Conservation (phyloP, 1,140 invertebrate species). For the Drosophila murphyi region DNA sequence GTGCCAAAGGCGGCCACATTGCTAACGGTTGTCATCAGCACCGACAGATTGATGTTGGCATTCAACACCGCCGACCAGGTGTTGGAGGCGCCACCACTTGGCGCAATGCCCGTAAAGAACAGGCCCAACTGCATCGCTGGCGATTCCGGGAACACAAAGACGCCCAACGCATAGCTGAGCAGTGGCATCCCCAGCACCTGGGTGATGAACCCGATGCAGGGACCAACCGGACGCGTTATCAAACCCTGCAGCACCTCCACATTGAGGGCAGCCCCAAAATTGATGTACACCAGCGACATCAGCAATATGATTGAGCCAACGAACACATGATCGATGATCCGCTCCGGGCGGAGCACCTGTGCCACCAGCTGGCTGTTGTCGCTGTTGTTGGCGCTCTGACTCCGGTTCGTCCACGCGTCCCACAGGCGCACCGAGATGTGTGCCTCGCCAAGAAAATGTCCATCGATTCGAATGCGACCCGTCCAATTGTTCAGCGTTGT, state of each 20-base stretch:
- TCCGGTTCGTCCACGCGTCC: conserved; percentile 40
- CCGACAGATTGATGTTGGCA: conserved; percentile 95
- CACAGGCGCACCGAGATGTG: conserved; percentile 51
- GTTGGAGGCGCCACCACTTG: conserved; percentile 97
- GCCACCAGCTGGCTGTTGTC: conserved; percentile 78
- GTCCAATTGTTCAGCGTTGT: conserved; percentile 40
- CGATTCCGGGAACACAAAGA: conserved; percentile 89
- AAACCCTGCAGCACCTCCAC: conserved; percentile 89
- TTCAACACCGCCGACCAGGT: conserved; percentile 96
- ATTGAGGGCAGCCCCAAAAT: conserved; percentile 96
- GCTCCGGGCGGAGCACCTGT: conserved; percentile 87
- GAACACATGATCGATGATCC: conserved; percentile 91
- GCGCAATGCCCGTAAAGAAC: conserved; percentile 96
- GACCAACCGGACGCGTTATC: conserved; percentile 91
- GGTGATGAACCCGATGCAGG: conserved; percentile 91
- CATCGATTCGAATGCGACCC: conserved; percentile 50
- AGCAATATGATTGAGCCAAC: conserved; percentile 91
- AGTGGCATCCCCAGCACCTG: conserved; percentile 96
- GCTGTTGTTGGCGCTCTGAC: conserved; percentile 35
- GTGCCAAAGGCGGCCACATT: conserved; percentile 95
- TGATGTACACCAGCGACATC: conserved; percentile 94
- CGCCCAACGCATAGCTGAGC: conserved; percentile 91
- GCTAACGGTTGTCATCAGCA: conserved; percentile 96
- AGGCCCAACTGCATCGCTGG: conserved; percentile 92
- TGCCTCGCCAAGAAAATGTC: conserved; percentile 64